These are phyloP conservation scores for Ellobium chinense DNA, from an alignment of 2,888 invertebrate genomes.

Conservation along the genomic window DNA sequence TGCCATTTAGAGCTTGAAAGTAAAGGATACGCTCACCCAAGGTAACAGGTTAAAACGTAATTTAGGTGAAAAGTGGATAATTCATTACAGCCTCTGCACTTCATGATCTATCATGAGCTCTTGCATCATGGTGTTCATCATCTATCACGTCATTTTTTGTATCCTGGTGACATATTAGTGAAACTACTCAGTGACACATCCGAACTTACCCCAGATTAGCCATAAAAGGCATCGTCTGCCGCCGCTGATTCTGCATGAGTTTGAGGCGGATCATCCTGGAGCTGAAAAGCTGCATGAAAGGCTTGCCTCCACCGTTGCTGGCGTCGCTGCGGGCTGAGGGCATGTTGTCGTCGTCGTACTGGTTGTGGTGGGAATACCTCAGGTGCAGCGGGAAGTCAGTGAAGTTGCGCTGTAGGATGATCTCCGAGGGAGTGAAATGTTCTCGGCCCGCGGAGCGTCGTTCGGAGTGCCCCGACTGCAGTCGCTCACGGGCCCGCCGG, in stretches of 20 bases:
- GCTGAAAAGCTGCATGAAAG: conserved; percentile 58
- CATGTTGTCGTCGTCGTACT: conserved; percentile 42
- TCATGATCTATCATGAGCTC: too few relatives aligned
- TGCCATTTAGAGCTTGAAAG: too few relatives aligned
- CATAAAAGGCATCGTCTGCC: conserved; percentile 60
- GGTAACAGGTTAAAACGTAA: too few relatives aligned
- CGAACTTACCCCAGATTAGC: conserved; percentile 40
- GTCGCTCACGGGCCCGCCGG: conserved; percentile 3
- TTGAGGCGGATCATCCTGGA: conserved; percentile 63
- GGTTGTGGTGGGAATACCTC: conserved; percentile 46
- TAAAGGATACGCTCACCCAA: too few relatives aligned
- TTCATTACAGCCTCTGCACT: too few relatives aligned
- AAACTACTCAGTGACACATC: too few relatives aligned
- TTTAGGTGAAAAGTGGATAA: too few relatives aligned
- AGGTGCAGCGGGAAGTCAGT: conserved; percentile 49
- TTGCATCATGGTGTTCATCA: too few relatives aligned
- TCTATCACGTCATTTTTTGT: too few relatives aligned
- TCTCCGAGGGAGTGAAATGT: conserved; percentile 14
- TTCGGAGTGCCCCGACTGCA: conserved; percentile 5
- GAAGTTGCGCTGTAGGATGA: conserved; percentile 43
- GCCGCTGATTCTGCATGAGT: conserved; percentile 62
- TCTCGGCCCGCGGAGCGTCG: background rate
- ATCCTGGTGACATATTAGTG: too few relatives aligned
- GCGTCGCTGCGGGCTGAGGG: conserved; percentile 28
- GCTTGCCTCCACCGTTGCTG: conserved; percentile 22